Evolutionary conservation across 2,797 vertebrate species (phyloP).

Genomic region (Rachycentron canadum): DNA sequence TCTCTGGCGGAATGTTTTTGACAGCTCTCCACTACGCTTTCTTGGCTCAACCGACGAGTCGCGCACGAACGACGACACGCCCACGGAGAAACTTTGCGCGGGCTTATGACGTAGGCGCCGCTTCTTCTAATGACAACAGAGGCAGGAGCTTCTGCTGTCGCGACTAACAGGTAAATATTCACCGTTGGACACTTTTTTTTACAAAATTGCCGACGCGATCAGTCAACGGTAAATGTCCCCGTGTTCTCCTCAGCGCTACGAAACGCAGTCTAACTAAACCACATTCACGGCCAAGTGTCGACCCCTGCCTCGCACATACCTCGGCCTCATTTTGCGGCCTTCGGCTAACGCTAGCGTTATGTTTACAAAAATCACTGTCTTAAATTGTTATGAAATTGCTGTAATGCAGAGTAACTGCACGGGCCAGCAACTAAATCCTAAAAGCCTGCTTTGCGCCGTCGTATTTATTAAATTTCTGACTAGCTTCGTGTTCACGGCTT

Average conservation of each 20-base stretch:
- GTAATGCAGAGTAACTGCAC: rapidly evolving
- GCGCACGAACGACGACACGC: conserved; percentile 40
- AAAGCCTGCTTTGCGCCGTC: neutral
- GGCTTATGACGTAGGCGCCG: conserved; percentile 46
- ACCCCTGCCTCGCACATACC: neutral
- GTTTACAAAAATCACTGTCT: neutral
- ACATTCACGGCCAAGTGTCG: neutral
- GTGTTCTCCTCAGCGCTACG: rapidly evolving
- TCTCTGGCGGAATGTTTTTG: conserved; percentile 50
- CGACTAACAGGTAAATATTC: conserved; percentile 67
- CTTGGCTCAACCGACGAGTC: conserved; percentile 41
- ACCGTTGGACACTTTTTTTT: too few species aligned
- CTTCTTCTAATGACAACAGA: conserved; percentile 49
- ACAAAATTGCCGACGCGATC: rapidly evolving
- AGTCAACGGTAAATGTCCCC: rapidly evolving
- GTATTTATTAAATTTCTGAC: neutral
- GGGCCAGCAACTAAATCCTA: neutral
- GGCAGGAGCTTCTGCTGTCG: conserved; percentile 37
- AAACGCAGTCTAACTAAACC: neutral
- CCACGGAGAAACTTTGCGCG: conserved; percentile 20
- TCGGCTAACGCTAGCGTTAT: conserved; percentile 61
- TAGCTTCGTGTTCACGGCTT: neutral
- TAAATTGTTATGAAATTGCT: neutral
- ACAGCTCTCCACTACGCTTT: conserved; percentile 38
- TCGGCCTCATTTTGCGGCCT: conserved; percentile 70